These are phyloP conservation scores for Argyrosomus regius DNA, from an alignment of 2,797 vertebrate genomes.

Conservation along the genomic window DNA sequence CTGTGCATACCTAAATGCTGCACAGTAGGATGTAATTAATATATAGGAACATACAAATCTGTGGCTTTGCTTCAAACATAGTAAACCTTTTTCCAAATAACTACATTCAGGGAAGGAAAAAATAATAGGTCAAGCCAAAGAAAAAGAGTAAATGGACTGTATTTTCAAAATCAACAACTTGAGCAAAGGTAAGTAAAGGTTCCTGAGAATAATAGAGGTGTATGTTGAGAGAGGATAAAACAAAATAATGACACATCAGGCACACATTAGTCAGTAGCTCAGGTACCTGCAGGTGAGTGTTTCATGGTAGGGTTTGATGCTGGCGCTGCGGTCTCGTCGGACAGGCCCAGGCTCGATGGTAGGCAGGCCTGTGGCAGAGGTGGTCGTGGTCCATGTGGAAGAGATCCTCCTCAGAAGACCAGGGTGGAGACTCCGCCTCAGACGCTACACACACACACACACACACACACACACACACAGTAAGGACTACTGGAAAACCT, in stretches of 20 bases:
- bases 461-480: conserved; percentile 10
- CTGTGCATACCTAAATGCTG: not conserved
- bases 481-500: not conserved
- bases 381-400: conserved; percentile 98
- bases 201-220: not conserved
- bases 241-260: not conserved
- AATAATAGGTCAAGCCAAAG: not conserved
- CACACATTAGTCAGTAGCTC: not conserved
- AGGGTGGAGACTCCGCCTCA: conserved; percentile 93
- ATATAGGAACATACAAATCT: not conserved
- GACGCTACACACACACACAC: conserved; percentile 87
- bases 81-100: not conserved
- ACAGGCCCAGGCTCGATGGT: conserved; percentile 96
- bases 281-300: conserved; percentile 89
- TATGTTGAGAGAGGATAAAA: not conserved
- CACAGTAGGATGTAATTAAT: conserved; percentile 9
- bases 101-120: not conserved
- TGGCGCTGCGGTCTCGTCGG: conserved; percentile 93
- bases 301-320: conserved; percentile 93
- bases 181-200: conserved; percentile 6
- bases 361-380: conserved; percentile 96
- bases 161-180: not conserved
- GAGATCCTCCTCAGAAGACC: conserved; percentile 94
- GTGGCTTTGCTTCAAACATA: conserved; percentile 2
- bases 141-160: not conserved